Evolutionary conservation across 64 coral and sea anemone genomes (phyloP), one percentile per base, ranked within the genome.

Genomic region (Dendronephthya gigantea): DNA sequence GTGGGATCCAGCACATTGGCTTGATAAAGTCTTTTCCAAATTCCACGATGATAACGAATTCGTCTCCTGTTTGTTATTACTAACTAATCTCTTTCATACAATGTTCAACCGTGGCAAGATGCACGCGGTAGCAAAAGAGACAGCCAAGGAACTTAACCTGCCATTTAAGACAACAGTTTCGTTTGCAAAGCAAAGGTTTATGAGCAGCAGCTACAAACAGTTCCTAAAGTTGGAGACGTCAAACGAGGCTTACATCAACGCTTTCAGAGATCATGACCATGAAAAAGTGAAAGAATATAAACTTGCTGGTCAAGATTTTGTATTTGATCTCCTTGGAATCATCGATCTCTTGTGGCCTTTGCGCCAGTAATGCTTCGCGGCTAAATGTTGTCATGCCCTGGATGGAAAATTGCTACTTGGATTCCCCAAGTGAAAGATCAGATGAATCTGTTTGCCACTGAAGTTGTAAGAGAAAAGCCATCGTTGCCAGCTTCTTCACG

Each of bases 331-430:
- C n/a, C 66, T 70, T n/a, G 30, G 66, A 8, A n/a, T 70, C n/a
- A 70, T 70, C 27, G 66, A 70, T 70, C 66, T 70, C 7, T n/a
- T 70, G 66, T 70, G 66, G 66, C 66, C 66, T 25, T 70, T 70
- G 66, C 27, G 66, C n/a, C 27, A 8, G 30, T 70, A 11, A 70
- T 70, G 66, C 66, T 70, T n/a, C 66, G 66, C 27, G n/a, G 19
- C 17, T n/a, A 70, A 70, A 70, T 70, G 66, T 70, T 70, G n/a
- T 70, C 66, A 70, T 70, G 30, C n/a, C 66, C 66, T n/a, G 66
- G 66, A 70, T 70, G 66, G 66, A 70, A 70, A n/a, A 70, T 70
- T 11, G 66, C 66, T 70, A n/a, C 19, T 70, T 70, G 66, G 66
- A 70, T 70, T 70, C 19, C 66, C 7, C 66, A 70, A 32, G 66